Evolutionary conservation across 1,140 invertebrate genomes (phyloP), one percentile per base, ranked within the genome.

Genomic region (Pseudomyrmex dendroicus): DNA sequence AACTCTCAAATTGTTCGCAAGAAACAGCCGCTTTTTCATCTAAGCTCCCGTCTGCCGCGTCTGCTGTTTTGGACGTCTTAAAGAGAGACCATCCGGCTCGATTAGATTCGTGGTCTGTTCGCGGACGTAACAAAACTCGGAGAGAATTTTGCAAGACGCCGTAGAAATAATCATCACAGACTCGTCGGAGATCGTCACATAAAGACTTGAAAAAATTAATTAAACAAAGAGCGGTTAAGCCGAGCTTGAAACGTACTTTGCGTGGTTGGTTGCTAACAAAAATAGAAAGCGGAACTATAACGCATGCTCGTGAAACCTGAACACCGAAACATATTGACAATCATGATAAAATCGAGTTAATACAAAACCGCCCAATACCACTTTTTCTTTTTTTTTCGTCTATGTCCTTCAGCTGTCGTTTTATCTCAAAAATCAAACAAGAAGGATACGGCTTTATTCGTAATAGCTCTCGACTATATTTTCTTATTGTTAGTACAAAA

Each of bases 1-100:
- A 76, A 83, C 57, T 64, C 72, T 63, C 56, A 72, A 80, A 80
- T 80, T 80, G 54, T 22, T 48, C 56, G 54, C 76, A 72, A 80
- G 56, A 80, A 80, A 48, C 66, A 20, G 17, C 20, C 57, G 76
- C 44, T 80, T 80, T 80, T 80, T 80, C 66, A 20, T 72, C 22
- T 22, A 56, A 17, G 35, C 35, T 15, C 50, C 25, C 62, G 66
- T 54, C 35, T 20, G 54, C 20, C 54, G 35, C 5, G 64, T 78
- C 76, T 70, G 64, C 54, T 80, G 76, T 56, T 46, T 56, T 52
- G 56, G 68, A 13, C 84, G 72, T 83, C 57, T 59, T 48, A 52
- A 56, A 68, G 48, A 73, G 62, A 20, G n/a, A 57, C 63, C 73
- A 68, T 54, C 54, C 56, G n/a, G 63, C 66, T 57, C 59, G 82